Base-by-base conservation (phyloP, 2,888 invertebrate species). In the Hipparchia sbordonii region DNA sequence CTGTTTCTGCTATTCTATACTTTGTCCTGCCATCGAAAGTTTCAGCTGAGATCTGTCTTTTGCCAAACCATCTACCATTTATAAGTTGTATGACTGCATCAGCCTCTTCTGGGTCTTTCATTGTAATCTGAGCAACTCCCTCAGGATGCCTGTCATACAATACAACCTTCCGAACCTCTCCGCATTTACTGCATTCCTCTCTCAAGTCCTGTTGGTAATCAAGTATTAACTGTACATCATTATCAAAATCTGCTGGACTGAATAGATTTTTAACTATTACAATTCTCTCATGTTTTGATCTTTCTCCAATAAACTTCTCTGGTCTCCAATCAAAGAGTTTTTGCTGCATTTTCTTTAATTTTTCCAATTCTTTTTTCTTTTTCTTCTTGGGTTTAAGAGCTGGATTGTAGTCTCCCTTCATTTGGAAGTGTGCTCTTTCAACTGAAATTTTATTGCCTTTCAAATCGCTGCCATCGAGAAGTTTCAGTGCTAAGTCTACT, bases 251-350 rank as follows among this genome's bases (percentile, higher is more conserved):
- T 75, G 96, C 94, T 0, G 98, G 97, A 74, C 96, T 96, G 89
- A 99, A 99, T 70, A 99, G 95, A 89, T 99, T 99, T 87, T 98
- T 98, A 9, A 99, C 95, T 67, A 99, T 97, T 0, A 99, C 98
- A 67, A 97, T 95, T 84, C 96, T 96, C 87, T 99, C 99, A 87
- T 97, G 96, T 85, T 98, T 98, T 0, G 96, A 95, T 68, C 98
- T 95, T 82, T 98, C 97, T 1, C 98, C 98, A 52, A 96, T 93
- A 85, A 97, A 95, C 86, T 97, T 98, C 81, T 99, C 99, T 0
- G 99, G 99, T 74, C 98, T 95, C 99, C 99, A 99, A 87, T 98
- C 99, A 87, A 99, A 98, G 67, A 99, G 92, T 96, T 98, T 98
- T 85, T 98, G 97, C 85, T 99, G 98, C 90, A 97, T 96, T 88